Base-by-base conservation (phyloP, 2,888 invertebrate genomes). In the Plusia festucae region DNA sequence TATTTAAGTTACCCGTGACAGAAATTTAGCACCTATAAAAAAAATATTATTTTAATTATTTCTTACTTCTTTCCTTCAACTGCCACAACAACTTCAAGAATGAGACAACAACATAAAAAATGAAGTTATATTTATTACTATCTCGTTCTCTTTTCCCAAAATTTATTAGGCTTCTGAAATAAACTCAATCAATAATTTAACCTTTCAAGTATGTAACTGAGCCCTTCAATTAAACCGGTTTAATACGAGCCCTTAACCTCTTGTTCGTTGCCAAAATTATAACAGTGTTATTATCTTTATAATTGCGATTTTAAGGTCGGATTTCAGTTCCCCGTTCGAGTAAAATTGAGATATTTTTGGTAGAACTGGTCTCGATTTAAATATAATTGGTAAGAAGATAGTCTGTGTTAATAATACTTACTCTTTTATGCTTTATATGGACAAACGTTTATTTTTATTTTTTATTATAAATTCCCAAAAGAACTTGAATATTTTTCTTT, bases 281-380 rank as follows among this genome's bases (percentile, higher is more conserved):
- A 40, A 40, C 40, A 40, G 40, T 40, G 40, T 40, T 40, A 40
- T 40, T 40, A 40, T 40, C 40, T 40, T 6, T 40, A n/a, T 40
- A 40, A 40, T 40, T 40, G 40, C 40, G 40, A n/a, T 40, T 15
- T 6, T n/a, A 40, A n/a, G 40, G 40, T 13, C 34, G 34, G 34
- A 13, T 13, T 11, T 34, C 34, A 34, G 34, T 34, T 34, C 34
- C 13, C 13, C 3, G 34, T 40, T n/a, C 6, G 34, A 15, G 34
- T 15, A 13, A n/a, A 40, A 40, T 15, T 30, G 30, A 30, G 40
- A 40, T 5, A 40, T 40, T 40, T n/a, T n/a, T 40, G n/a, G 40
- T 1, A 40, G 1, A n/a, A 34, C 34, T 13, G 34, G 34, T 40
- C 6, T n/a, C 6, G n/a, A 40, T 40, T 40, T 40, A 6, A 40